These are phyloP conservation scores for Drosophila phalerata DNA, from an alignment of 2,888 invertebrate species.

Conservation along the genomic window DNA sequence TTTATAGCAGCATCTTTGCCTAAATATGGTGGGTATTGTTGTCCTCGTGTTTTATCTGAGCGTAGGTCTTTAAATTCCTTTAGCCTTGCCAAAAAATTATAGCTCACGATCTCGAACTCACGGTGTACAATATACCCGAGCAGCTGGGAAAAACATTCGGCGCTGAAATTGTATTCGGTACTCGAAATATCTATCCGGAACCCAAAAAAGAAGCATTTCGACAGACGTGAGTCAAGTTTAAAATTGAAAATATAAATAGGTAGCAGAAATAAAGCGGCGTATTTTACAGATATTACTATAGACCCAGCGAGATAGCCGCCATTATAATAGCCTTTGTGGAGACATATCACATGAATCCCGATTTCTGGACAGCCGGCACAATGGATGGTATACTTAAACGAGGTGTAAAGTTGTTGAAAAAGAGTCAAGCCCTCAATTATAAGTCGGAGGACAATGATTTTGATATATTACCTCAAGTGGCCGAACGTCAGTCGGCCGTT, in stretches of 20 bases:
- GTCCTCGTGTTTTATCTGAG: no score
- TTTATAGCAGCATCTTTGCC: conserved; percentile 66
- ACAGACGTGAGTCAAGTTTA: conserved; percentile 39
- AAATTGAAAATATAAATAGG: no score
- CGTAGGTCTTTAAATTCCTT: conserved; percentile 18
- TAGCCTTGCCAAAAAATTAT: conserved; percentile 36
- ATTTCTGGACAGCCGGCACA: conserved; percentile 79
- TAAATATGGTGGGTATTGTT: conserved; percentile 71
- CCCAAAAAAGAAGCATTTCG: conserved; percentile 42
- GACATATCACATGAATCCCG: conserved; percentile 78
- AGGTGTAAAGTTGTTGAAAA: conserved; percentile 68
- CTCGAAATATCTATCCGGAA: conserved; percentile 64
- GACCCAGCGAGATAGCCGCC: conserved; percentile 80
- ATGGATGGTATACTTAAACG: conserved; percentile 78
- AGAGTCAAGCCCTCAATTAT: conserved; percentile 66
- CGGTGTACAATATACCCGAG: conserved; percentile 76
- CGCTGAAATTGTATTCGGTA: conserved; percentile 79
- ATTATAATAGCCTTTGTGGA: conserved; percentile 82
- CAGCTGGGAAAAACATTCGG: conserved; percentile 81
- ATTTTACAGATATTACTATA: conserved; percentile 55
- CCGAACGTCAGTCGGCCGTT: conserved; percentile 73
- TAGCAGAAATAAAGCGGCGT: no score
- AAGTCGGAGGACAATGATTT: conserved; percentile 70
- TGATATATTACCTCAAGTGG: conserved; percentile 80
- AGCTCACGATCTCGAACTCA: conserved; percentile 70